Evolutionary conservation across 2,113 vertebrate species (phyloP).

Genomic region (Barnardius zonarius): DNA sequence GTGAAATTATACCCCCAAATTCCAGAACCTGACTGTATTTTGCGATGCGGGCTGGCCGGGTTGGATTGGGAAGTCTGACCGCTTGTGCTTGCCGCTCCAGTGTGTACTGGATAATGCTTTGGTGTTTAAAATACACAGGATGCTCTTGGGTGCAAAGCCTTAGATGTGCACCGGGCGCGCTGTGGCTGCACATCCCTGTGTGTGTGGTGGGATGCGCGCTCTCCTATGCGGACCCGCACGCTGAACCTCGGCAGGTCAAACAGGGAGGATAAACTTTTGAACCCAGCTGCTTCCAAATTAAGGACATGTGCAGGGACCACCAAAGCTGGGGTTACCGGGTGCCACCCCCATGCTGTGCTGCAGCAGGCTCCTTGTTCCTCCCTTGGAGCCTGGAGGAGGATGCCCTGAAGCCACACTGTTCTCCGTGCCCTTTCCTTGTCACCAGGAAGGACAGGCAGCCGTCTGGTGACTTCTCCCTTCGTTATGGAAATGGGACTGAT

Average conservation of each 20-base stretch:
- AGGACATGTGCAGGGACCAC: slow-evolving; percentile 51
- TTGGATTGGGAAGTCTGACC: background rate
- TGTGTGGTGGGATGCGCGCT: slow-evolving; percentile 29
- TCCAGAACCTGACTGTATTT: background rate
- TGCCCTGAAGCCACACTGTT: background rate
- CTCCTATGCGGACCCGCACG: background rate
- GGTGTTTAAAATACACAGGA: background rate
- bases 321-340: slow-evolving; percentile 43
- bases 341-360: slow-evolving; percentile 19
- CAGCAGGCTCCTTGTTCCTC: slow-evolving; percentile 6
- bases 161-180: background rate
- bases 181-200: slow-evolving; percentile 22
- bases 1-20: background rate
- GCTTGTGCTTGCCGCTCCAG: background rate
- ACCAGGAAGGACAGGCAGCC: slow-evolving; percentile 44
- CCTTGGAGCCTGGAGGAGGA: background rate
- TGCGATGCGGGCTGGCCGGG: background rate
- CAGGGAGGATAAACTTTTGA: slow-evolving; percentile 63
- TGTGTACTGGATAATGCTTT: background rate
- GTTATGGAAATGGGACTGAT: slow-evolving; percentile 65
- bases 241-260: slow-evolving; percentile 56
- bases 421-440: slow-evolving; percentile 44
- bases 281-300: slow-evolving; percentile 59
- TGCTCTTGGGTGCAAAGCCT: background rate
- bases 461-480: slow-evolving; percentile 44